A percentile compares a stretch with the other conserved stretches of the same genome.
Conservation (phyloP, 2,113 vertebrate species). For the Thalassarche chlororhynchos region DNA sequence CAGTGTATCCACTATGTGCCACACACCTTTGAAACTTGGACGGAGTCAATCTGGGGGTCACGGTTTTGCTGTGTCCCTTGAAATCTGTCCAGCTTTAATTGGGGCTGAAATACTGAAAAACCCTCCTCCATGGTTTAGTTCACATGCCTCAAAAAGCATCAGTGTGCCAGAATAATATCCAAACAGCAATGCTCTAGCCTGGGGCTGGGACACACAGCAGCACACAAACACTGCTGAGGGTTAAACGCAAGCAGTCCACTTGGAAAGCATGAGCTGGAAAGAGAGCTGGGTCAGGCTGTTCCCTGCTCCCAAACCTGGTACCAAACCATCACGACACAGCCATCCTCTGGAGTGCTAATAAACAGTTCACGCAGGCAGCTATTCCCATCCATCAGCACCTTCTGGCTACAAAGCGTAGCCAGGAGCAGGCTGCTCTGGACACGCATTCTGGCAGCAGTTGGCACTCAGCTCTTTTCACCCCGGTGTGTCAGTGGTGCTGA, state of each 20-base stretch:
- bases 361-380: not conserved
- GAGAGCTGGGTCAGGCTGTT: not conserved
- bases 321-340: accelerated
- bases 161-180: not conserved
- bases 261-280: not conserved
- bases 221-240: no score
- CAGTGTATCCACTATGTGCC: not conserved
- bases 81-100: not conserved
- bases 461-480: not conserved
- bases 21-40: not conserved
- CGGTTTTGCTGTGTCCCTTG: not conserved
- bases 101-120: not conserved
- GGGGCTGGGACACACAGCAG: not conserved
- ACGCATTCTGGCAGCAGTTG: accelerated
- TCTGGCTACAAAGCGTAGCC: not conserved
- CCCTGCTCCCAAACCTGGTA: not conserved
- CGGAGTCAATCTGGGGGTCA: not conserved
- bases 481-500: not conserved
- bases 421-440: accelerated
- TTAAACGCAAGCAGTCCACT: not conserved
- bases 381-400: not conserved
- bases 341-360: not conserved
- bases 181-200: not conserved
- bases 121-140: not conserved
- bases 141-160: not conserved